Evolutionary conservation across 2,888 invertebrate genomes (phyloP), one percentile per base, ranked within the genome.

Genomic region (Mantis religiosa): DNA sequence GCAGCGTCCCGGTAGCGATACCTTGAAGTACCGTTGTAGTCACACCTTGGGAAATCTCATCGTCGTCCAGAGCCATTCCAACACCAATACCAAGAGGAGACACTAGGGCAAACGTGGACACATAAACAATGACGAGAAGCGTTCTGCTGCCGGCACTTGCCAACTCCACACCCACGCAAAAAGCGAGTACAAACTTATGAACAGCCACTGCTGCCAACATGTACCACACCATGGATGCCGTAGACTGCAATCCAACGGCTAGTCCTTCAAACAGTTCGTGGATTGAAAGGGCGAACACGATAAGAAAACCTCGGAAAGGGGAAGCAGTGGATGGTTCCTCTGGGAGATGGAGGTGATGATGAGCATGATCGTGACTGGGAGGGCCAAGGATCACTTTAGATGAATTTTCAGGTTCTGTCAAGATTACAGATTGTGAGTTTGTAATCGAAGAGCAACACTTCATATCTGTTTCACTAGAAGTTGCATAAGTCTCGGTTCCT

Each of bases 221-320:
- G 92, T 97, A 97, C 94, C 96, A 96, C 12, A 96, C 96, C 28
- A 94, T 94, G 1, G 92, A 91, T 3, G 94, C 93, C 34, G 95
- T 95, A 25, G 95, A 94, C 92, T 97, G 97, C 89, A 97, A 93
- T 0, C 97, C 97, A 25, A 98, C 96, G 25, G 97, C 97, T 88
- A 97, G 93, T 28, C 97, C 98, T 94, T 98, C 98, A 92, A 98
- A 97, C 0, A 97, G 94, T 92, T 98, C 98, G 92, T 98, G 98
- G 89, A 98, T 95, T 20, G 97, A 97, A 30, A 98, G 93, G 1
- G 98, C 98, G 85, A 97, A 93, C 0, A 98, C 97, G 87, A 98
- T 96, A 88, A 98, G 94, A 28, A 98, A 93, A 28, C 97, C 97
- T 83, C 87, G 87, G 2, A 82, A 71, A 71, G 54, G 54, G 54